A percentile compares a stretch with the other conserved stretches of the same genome.
These are phyloP conservation scores for Puffinus mauretanicus DNA, from an alignment of 2,113 vertebrate genomes.

Conservation along the genomic window DNA sequence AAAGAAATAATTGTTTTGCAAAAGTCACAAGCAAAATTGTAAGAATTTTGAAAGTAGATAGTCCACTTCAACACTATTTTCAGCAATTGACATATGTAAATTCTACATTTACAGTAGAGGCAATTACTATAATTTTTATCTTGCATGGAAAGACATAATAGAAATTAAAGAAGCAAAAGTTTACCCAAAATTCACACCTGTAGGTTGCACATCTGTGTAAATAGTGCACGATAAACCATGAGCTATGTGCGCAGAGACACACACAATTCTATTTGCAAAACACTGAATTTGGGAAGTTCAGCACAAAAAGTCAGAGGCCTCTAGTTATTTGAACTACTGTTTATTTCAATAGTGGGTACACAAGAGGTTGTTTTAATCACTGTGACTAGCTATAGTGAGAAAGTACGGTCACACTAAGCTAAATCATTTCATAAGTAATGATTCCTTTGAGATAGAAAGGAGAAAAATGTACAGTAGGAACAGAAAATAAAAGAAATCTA, in stretches of 20 bases:
- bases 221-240: background rate
- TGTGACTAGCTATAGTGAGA: background rate
- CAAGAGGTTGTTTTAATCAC: background rate
- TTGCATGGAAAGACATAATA: background rate
- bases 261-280: background rate
- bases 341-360: background rate
- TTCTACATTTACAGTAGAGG: background rate
- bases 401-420: background rate
- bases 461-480: background rate
- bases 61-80: background rate
- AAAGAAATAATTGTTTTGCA: background rate
- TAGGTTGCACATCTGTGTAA: background rate
- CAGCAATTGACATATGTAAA: background rate
- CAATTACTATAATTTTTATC: background rate
- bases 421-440: background rate
- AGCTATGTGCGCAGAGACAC: rapidly evolving
- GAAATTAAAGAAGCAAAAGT: background rate
- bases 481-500: background rate
- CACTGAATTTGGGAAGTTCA: background rate
- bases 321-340: background rate
- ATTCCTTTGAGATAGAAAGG: background rate
- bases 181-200: background rate
- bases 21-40: background rate
- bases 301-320: background rate
- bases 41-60: background rate